Conservation (phyloP, 2,888 invertebrate species). For the Troides aeacus region DNA sequence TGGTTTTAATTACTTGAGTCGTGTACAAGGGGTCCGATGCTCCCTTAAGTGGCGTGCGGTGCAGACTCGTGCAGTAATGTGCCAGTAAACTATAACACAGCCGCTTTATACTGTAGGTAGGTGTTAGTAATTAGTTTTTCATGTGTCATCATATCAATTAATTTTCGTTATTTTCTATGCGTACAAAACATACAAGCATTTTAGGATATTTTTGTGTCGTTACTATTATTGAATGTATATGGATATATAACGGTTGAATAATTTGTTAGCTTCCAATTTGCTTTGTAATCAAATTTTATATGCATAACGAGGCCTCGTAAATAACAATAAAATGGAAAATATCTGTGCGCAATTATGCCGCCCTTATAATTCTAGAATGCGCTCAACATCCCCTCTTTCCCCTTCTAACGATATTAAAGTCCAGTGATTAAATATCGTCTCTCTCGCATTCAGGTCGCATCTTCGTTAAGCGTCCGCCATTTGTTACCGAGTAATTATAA, state of each 20-base stretch:
- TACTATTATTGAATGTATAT: too few species aligned
- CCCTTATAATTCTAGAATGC: slow-evolving; percentile 70
- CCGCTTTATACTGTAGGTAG: slow-evolving; percentile 36
- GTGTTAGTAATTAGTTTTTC: slow-evolving; percentile 36
- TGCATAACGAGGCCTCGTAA: slow-evolving; percentile 50
- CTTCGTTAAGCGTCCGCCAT: slow-evolving; percentile 51
- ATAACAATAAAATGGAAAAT: slow-evolving; percentile 69
- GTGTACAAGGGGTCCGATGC: slow-evolving; percentile 71
- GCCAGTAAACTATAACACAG: slow-evolving; percentile 69
- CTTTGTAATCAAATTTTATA: slow-evolving; percentile 11
- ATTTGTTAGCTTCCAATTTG: slow-evolving; percentile 4
- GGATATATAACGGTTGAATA: too few species aligned
- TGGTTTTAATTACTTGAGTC: slow-evolving; percentile 74
- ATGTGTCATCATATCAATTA: slow-evolving; percentile 41
- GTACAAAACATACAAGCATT: too few species aligned
- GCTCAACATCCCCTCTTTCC: slow-evolving; percentile 59
- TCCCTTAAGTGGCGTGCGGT: slow-evolving; percentile 62
- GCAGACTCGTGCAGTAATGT: slow-evolving; percentile 50
- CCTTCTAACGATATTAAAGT: slow-evolving; percentile 60
- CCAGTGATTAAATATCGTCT: slow-evolving; percentile 71
- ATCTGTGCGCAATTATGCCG: slow-evolving; percentile 65
- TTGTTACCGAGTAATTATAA: slow-evolving; percentile 68
- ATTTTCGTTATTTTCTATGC: slow-evolving; percentile 23
- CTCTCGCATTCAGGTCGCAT: slow-evolving; percentile 64
- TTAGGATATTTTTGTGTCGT: too few species aligned